Base-by-base conservation (phyloP, 2,888 invertebrate genomes). In the Allolobophora icterica region DNA sequence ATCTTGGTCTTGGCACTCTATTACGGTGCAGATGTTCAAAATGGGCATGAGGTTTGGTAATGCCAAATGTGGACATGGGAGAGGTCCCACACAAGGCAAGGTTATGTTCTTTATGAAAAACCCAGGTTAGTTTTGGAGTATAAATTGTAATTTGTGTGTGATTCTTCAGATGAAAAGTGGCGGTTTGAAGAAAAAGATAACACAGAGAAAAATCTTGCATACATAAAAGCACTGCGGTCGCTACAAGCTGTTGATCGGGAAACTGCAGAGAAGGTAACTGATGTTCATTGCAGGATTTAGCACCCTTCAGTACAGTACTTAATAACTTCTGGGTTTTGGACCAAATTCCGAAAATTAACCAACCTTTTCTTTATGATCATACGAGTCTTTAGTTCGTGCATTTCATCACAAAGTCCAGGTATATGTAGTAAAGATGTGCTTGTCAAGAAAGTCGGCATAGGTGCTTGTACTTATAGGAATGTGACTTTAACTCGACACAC, bases 161-260 rank as follows among this genome's bases (percentile, higher is more conserved):
- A 89, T 89, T n/a, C 30, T 71, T 71, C 42, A 91, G 91, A 83
- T 71, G 91, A 91, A 35, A 35, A 45, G 71, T 38, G 38, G 30
- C 45, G 71, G 45, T 89, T 40, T 89, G 52, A 91, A 89, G 84
- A 89, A 91, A 38, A 45, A 17, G 91, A 91, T 42, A 89, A 35
- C n/a, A 91, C 91, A 71, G 91, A 89, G 42, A 83, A 34, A 40
- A 91, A 91, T 83, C 42, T 91, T 15, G 38, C 33, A 83, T 38
- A 58, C 83, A 89, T 91, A 40, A 52, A 89, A 21, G 89, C 89
- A 52, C 19, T 91, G 38, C n/a, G 42, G 71, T 52, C 42, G 21
- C 35, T 89, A 40, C 40, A 58, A 40, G n/a, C 21, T 33, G 89
- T 89, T 38, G 89, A 91, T 35, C 19, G 38, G 24, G 33, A 71